Evolutionary conservation across 2,888 invertebrate species (phyloP).

Genomic region (Drosophila bunnanda): DNA sequence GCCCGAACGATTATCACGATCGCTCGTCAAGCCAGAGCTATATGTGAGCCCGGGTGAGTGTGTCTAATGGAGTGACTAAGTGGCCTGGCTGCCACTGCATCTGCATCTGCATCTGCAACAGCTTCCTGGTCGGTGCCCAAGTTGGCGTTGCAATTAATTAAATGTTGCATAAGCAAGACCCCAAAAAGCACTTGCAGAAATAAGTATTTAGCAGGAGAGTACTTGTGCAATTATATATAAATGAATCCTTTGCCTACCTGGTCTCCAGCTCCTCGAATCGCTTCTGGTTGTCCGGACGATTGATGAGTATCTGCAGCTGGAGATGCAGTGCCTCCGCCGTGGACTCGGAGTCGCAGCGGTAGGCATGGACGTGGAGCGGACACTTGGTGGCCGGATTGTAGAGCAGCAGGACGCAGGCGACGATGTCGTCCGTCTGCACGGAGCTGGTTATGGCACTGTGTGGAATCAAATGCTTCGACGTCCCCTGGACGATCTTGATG

Average conservation of each 20-base stretch:
- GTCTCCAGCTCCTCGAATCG: constrained; percentile 92
- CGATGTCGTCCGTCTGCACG: constrained; percentile 95
- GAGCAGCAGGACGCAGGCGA: constrained; percentile 95
- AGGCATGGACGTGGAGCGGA: constrained; percentile 98
- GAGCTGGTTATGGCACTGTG: constrained; percentile 97
- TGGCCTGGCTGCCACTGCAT: constrained; percentile 38
- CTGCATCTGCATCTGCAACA: constrained; percentile 25
- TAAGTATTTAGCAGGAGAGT: background rate
- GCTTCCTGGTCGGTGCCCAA: constrained; percentile 32
- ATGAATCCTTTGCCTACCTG: constrained; percentile 69
- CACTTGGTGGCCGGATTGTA: constrained; percentile 97
- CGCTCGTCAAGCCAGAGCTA: constrained; percentile 17
- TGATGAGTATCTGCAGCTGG: constrained; percentile 92
- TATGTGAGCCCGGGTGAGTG: constrained; percentile 13
- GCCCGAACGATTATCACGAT: constrained; percentile 37
- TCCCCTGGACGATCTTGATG: constrained; percentile 93
- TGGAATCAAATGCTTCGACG: constrained; percentile 97
- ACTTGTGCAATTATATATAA: background rate
- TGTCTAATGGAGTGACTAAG: constrained; percentile 60
- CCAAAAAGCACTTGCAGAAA: constrained; percentile 1
- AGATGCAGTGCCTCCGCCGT: constrained; percentile 95
- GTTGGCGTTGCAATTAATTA: constrained; percentile 42
- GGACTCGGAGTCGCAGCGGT: constrained; percentile 96
- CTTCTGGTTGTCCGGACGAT: constrained; percentile 93
- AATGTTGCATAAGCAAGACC: constrained; percentile 29